These are phyloP conservation scores for Excalfactoria chinensis DNA, from an alignment of 2,113 vertebrate genomes.

Conservation along the genomic window DNA sequence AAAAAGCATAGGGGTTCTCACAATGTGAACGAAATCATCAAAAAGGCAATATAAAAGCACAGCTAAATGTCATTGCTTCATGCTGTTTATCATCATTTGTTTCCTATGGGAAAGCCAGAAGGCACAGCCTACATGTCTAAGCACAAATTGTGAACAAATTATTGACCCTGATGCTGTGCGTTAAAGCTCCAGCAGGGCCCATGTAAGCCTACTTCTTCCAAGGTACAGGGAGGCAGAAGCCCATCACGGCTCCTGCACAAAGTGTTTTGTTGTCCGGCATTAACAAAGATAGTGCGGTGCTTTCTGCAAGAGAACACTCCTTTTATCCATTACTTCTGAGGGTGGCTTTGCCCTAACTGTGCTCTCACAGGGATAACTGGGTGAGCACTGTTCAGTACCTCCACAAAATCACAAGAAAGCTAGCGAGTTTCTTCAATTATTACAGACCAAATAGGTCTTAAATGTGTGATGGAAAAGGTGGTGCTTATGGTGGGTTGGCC, in stretches of 20 bases:
- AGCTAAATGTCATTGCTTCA: neutral
- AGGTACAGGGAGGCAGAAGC: neutral
- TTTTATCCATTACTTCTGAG: neutral
- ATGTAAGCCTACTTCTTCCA: neutral
- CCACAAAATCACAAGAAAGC: neutral
- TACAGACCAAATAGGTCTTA: neutral
- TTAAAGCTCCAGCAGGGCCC: neutral
- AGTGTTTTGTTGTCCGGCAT: neutral
- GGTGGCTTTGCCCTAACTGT: neutral
- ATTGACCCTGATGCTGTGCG: neutral
- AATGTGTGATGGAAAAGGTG: neutral
- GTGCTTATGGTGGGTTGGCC: neutral
- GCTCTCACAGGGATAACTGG: neutral
- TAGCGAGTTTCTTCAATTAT: neutral
- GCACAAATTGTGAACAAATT: conserved; percentile 18
- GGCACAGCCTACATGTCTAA: neutral
- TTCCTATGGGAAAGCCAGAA: neutral
- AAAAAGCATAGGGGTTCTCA: neutral
- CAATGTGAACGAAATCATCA: neutral
- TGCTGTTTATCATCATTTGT: neutral
- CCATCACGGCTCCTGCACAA: neutral
- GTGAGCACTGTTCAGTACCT: neutral
- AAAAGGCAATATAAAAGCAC: conserved; percentile 1
- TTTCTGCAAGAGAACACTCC: neutral
- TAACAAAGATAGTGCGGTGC: neutral